A percentile compares a stretch with the other conserved stretches of the same genome.
Evolutionary conservation across 1,140 invertebrate species (phyloP).

Genomic region (Phymastichus coffea): DNA sequence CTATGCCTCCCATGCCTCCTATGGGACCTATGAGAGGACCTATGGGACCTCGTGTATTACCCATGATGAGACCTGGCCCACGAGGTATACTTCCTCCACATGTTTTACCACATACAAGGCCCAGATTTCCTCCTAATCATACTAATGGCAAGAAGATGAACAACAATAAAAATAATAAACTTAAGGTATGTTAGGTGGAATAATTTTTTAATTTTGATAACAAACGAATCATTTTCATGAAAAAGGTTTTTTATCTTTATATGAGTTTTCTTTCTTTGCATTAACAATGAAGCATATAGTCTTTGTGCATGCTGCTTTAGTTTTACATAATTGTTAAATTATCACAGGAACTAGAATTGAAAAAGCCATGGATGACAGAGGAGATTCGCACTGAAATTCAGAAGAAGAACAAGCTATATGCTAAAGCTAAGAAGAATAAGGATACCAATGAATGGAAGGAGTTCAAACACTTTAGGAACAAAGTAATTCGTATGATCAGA

Average conservation of each 20-base stretch:
- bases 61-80: slow-evolving; percentile 38
- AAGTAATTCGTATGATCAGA: slow-evolving; percentile 58
- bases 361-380: slow-evolving; percentile 61
- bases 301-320: slow-evolving; percentile 23
- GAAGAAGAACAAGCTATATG: slow-evolving; percentile 59
- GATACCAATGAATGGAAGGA: slow-evolving; percentile 56
- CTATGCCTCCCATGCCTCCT: slow-evolving; percentile 37
- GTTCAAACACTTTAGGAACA: slow-evolving; percentile 59
- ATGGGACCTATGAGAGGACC: slow-evolving; percentile 34
- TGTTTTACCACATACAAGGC: slow-evolving; percentile 41
- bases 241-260: no score
- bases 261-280: not conserved
- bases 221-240: not conserved
- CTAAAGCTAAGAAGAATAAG: slow-evolving; percentile 57
- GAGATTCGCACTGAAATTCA: slow-evolving; percentile 59
- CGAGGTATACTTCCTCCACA: slow-evolving; percentile 36
- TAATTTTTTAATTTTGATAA: not conserved
- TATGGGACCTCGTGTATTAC: slow-evolving; percentile 38
- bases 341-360: slow-evolving; percentile 50
- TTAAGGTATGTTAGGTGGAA: slow-evolving; percentile 37
- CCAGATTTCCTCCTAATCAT: slow-evolving; percentile 37
- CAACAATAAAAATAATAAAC: slow-evolving; percentile 41
- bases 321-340: slow-evolving; percentile 21
- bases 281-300: not conserved
- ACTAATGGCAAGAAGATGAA: slow-evolving; percentile 32